Conservation (phyloP, 1,140 invertebrate genomes). For the Heterodera schachtii region DNA sequence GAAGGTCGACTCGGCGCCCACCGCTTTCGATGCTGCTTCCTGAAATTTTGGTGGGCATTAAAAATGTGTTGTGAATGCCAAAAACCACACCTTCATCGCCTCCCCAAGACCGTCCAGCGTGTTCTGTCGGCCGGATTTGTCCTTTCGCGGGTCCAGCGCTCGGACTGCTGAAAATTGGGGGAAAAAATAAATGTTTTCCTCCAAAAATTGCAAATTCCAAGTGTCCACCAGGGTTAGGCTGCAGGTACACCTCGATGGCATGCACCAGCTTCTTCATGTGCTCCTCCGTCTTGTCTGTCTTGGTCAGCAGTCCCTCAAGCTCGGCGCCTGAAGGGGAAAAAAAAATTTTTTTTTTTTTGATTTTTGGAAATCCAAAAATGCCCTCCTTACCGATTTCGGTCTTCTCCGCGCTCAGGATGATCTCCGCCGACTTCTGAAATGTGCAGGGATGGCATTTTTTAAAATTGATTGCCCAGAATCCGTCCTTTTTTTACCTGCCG, state of each 20-base stretch:
- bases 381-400: conserved; percentile 75
- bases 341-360: background rate
- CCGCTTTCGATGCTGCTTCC: conserved; percentile 87
- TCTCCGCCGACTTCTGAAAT: conserved; percentile 86
- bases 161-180: conserved; percentile 74
- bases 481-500: conserved; percentile 72
- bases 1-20: conserved; percentile 84
- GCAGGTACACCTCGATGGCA: conserved; percentile 82
- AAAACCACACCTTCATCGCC: conserved; percentile 75
- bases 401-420: conserved; percentile 83
- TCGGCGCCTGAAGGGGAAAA: conserved; percentile 74
- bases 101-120: conserved; percentile 85
- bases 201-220: background rate
- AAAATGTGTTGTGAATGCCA: background rate
- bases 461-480: conserved; percentile 43
- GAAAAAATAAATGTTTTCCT: background rate
- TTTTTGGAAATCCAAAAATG: background rate
- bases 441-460: background rate
- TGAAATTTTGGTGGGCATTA: no score
- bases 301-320: conserved; percentile 82
- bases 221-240: conserved; percentile 83
- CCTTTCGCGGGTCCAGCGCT: conserved; percentile 88
- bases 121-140: conserved; percentile 81
- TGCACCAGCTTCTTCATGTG: conserved; percentile 86
- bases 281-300: conserved; percentile 80